Evolutionary conservation across 2,113 vertebrate genomes (phyloP), one percentile per base, ranked within the genome.

Genomic region (Corvus cornix): DNA sequence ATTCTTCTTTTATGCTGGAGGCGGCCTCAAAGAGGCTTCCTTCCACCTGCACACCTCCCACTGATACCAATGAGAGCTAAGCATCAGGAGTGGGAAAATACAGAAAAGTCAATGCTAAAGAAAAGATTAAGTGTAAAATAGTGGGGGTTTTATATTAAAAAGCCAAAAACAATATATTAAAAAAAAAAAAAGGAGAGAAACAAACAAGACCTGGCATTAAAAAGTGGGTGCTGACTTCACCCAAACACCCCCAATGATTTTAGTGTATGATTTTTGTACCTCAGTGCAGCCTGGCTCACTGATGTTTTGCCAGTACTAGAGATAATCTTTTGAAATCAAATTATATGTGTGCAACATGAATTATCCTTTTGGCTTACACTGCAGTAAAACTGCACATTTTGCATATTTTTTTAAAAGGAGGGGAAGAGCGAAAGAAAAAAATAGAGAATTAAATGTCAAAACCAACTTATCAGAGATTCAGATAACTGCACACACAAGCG

Each of bases 301-400:
- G 81, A 67, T 52, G 16, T 68, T 97, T 69, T 84, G 58, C 66
- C 78, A 89, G 64, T 76, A 67, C 31, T 41, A 91, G 66, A 84
- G 56, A 87, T 55, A 96, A 93, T 94, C n/a, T 84, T 89, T 89
- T 82, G 35, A 91, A 96, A 97, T 95, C 81, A 89, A 78, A 95
- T 96, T 91, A 81, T 27, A 16, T 52, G 33, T 74, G 13, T 75
- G 22, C 76, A 66, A 67, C 55, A 83, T 82, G 63, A 86, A 91
- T 95, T 92, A 92, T 56, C 56, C 31, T 91, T 88, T 79, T 76
- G 44, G 66, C 90, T 95, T 86, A 84, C 76, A 44, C 6, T 85
- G 88, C 62, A 91, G 39, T 35, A 88, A 90, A 96, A 74, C 30
- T 73, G 87, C 81, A 68, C 43, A 73, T 91, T 95, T 87, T 89